Conservation (phyloP, 1,140 invertebrate species). For the Micrasema longulum region DNA sequence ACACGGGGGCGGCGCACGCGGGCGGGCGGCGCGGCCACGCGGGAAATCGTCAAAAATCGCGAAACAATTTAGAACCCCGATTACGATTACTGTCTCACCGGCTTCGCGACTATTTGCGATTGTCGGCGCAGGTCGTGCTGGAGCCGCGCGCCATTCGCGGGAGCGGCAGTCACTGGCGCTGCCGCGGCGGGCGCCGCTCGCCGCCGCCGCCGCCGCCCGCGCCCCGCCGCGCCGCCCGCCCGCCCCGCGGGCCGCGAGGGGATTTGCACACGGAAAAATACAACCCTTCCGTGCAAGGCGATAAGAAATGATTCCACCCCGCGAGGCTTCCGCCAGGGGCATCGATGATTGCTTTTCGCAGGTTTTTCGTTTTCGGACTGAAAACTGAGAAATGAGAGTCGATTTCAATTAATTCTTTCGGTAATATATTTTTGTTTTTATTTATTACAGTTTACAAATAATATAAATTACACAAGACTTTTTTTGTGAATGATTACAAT, state of each 20-base stretch:
- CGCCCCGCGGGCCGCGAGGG: slow-evolving; percentile 29
- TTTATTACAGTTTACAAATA: too few relatives aligned
- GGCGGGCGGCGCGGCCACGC: slow-evolving; percentile 17
- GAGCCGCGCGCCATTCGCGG: slow-evolving; percentile 42
- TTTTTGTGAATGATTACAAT: too few relatives aligned
- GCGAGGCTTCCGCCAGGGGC: neutral
- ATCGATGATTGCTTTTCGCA: slow-evolving; percentile 3
- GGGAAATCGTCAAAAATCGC: neutral
- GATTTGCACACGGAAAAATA: slow-evolving; percentile 36
- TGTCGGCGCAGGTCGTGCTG: slow-evolving; percentile 11
- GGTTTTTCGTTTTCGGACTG: too few relatives aligned
- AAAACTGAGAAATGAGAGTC: too few relatives aligned
- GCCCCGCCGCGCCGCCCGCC: slow-evolving; percentile 23
- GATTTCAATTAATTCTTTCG: too few relatives aligned
- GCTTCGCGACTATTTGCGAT: neutral
- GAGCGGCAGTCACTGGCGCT: slow-evolving; percentile 38
- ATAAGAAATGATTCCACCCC: slow-evolving; percentile 22
- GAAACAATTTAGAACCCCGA: neutral
- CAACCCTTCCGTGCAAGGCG: slow-evolving; percentile 30
- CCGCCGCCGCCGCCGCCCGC: slow-evolving; percentile 26
- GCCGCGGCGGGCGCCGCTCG: slow-evolving; percentile 28
- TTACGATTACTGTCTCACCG: slow-evolving; percentile 5
- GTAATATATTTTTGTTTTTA: too few relatives aligned
- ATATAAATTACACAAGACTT: too few relatives aligned
- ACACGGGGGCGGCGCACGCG: slow-evolving; percentile 1